A percentile compares a stretch with the other conserved stretches of the same genome.
Evolutionary conservation across 2,888 invertebrate genomes (phyloP).

Genomic region (Callyntrura sp.): DNA sequence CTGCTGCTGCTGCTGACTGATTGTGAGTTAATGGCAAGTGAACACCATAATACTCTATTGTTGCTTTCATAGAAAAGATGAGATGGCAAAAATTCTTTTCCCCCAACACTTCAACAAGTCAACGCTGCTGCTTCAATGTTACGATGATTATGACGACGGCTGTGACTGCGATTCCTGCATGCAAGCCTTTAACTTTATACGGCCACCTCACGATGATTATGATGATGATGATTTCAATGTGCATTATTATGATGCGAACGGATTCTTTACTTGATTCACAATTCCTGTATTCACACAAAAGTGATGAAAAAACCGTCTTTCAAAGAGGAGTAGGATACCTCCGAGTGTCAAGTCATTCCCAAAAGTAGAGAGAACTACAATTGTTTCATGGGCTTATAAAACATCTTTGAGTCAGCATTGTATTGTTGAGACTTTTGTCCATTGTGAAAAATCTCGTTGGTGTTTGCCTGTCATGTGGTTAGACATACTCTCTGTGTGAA

Average conservation of each 20-base stretch:
- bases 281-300: conserved; percentile 70
- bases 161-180: no score
- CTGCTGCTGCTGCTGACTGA: conserved; percentile 61
- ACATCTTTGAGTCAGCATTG: conserved; percentile 1
- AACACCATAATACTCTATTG: conserved; percentile 65
- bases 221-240: conserved; percentile 63
- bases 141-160: background rate
- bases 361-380: conserved; percentile 38
- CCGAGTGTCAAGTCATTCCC: conserved; percentile 77
- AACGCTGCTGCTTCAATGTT: conserved; percentile 61
- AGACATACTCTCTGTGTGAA: conserved; percentile 17
- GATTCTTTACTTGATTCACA: conserved; percentile 56
- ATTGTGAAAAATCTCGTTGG: conserved; percentile 1
- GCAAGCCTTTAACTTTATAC: conserved; percentile 56
- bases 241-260: conserved; percentile 52
- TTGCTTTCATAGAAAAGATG: conserved; percentile 76
- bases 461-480: conserved; percentile 15
- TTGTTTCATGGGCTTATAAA: conserved; percentile 53
- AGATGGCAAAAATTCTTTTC: conserved; percentile 70
- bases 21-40: conserved; percentile 43
- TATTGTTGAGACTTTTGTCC: background rate
- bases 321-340: conserved; percentile 50
- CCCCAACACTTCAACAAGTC: conserved; percentile 64
- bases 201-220: conserved; percentile 75
- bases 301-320: conserved; percentile 68